phyloP scores from a whole-genome alignment of 30 jellyfish, hydroid and myxozoan genomes.

The Haliclystus octoradiatus region DNA sequence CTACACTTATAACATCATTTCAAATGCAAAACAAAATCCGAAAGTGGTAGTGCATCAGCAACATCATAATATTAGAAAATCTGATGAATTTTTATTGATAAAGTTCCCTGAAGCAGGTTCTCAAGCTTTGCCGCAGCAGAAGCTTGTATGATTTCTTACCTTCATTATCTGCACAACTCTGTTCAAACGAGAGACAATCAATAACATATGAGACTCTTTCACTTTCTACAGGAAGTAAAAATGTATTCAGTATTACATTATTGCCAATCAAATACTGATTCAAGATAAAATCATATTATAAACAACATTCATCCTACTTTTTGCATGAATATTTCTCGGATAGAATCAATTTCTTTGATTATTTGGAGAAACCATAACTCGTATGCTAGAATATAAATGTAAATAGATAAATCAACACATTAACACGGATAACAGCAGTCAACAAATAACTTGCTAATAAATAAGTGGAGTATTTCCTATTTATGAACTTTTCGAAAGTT shows the following conservation, averaged over 20 bases:
- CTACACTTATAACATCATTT: too few relatives aligned
- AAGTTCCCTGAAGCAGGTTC: too few relatives aligned
- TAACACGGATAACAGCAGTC: too few relatives aligned
- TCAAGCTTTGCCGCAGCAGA: too few relatives aligned
- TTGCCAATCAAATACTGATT: not conserved
- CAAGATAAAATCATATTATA: not conserved
- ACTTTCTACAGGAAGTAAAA: slow-evolving; percentile 23
- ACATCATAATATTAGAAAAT: too few relatives aligned
- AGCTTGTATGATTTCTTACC: slow-evolving; percentile 11
- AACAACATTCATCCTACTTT: slow-evolving; percentile 27
- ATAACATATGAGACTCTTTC: slow-evolving; percentile 68
- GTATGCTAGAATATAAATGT: slow-evolving; percentile 44
- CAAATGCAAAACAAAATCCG: too few relatives aligned
- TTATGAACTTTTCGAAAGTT: too few relatives aligned
- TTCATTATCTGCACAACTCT: slow-evolving; percentile 49
- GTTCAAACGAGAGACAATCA: slow-evolving; percentile 45
- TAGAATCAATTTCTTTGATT: slow-evolving; percentile 66
- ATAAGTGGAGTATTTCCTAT: too few relatives aligned
- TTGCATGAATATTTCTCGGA: slow-evolving; percentile 40
- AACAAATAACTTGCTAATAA: too few relatives aligned
- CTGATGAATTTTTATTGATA: too few relatives aligned
- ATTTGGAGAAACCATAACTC: slow-evolving; percentile 88
- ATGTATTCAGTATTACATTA: not conserved
- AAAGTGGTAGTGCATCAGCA: too few relatives aligned
- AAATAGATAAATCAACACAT: too few relatives aligned